A percentile compares a stretch with the other conserved stretches of the same genome.
phyloP scores from a whole-genome alignment of 2,888 invertebrate species.

The Hymenopus coronatus region DNA sequence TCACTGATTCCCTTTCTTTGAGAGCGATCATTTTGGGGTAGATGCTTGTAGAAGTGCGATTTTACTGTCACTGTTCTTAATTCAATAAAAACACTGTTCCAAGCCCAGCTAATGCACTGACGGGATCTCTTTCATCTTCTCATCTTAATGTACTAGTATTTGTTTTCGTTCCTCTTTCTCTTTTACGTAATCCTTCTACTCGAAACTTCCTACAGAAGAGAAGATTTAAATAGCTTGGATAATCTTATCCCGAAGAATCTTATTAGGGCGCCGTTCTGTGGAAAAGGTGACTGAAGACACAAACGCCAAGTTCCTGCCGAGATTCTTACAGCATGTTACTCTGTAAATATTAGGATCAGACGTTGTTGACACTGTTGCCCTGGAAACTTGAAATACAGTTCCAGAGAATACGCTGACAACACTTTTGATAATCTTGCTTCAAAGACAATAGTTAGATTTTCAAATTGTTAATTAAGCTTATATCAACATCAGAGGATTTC shows the following conservation, averaged over 20 bases:
- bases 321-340: neutral
- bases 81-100: neutral
- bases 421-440: too few relatives aligned
- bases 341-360: neutral
- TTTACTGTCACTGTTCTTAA: neutral
- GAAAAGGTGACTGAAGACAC: neutral
- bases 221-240: neutral
- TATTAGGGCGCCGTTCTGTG: neutral
- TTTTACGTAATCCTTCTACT: neutral
- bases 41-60: neutral
- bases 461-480: too few relatives aligned
- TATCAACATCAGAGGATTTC: too few relatives aligned
- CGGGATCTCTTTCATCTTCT: neutral
- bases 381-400: neutral
- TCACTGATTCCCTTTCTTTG: too few relatives aligned
- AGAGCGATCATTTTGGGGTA: neutral
- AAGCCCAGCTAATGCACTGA: neutral
- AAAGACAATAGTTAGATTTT: too few relatives aligned
- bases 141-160: neutral
- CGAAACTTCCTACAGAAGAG: neutral
- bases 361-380: neutral
- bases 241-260: neutral
- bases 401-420: too few relatives aligned
- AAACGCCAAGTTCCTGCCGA: neutral
- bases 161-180: neutral